Evolutionary conservation across 2,888 invertebrate species (phyloP).

Genomic region (Cosmia pyralina): DNA sequence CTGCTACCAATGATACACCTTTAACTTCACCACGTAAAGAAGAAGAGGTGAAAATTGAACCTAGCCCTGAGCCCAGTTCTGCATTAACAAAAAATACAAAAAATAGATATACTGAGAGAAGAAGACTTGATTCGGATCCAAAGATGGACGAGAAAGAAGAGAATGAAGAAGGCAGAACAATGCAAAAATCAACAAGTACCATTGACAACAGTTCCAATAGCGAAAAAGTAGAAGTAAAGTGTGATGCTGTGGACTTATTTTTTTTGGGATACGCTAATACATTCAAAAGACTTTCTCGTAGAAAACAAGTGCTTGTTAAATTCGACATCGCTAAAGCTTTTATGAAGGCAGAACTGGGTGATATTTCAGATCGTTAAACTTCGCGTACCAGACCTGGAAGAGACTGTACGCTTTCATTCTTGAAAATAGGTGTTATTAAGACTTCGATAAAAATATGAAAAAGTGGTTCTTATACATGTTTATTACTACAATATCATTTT

Average conservation of each 20-base stretch:
- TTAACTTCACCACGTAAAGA: background rate
- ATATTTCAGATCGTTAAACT: background rate
- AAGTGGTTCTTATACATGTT: background rate
- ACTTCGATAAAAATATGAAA: background rate
- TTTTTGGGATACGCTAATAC: conserved; percentile 7
- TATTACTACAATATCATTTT: background rate
- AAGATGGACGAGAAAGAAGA: background rate
- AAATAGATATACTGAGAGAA: background rate
- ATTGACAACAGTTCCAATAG: background rate
- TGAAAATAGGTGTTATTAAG: background rate
- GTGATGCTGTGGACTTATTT: conserved; percentile 4
- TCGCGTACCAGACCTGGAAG: background rate
- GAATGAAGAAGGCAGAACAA: background rate
- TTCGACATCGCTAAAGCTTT: conserved; percentile 6
- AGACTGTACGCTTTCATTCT: background rate
- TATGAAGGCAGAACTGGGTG: background rate
- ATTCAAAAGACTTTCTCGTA: conserved; percentile 5
- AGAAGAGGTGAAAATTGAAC: background rate
- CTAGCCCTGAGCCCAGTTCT: background rate
- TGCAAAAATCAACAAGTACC: background rate
- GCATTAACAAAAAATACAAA: too few relatives aligned
- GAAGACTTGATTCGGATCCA: too few relatives aligned
- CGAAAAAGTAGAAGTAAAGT: conserved; percentile 1
- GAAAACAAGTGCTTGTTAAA: conserved; percentile 4
- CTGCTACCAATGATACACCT: background rate